Percentiles rank a stretch among this genome's conserved stretches.
Evolutionary conservation across 1,140 invertebrate genomes (phyloP).

Genomic region (Scaptodrosophila lebanonensis): DNA sequence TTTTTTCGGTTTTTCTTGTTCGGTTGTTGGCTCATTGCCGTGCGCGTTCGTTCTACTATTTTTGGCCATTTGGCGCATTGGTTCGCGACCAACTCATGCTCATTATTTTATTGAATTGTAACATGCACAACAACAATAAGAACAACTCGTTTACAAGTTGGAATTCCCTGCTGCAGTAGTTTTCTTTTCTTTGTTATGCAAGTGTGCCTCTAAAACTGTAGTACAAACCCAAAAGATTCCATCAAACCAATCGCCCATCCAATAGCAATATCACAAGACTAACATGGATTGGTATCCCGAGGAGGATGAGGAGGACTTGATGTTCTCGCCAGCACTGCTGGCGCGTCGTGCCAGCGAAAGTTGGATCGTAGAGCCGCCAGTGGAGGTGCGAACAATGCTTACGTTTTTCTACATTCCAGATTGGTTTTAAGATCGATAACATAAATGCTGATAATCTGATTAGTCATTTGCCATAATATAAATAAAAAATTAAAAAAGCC

Average conservation of each 20-base stretch:
- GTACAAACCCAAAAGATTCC: neutral
- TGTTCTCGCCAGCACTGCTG: conserved; percentile 90
- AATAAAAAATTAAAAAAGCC: no score
- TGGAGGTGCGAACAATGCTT: no score
- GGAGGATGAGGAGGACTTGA: conserved; percentile 88
- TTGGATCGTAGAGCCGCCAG: conserved; percentile 89
- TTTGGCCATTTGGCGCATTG: conserved; percentile 47
- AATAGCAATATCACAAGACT: neutral
- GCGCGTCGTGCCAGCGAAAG: conserved; percentile 89
- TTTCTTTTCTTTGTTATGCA: conserved; percentile 47
- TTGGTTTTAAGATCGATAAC: no score
- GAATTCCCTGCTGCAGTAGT: conserved; percentile 40
- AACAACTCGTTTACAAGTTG: conserved; percentile 68
- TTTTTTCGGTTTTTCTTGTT: conserved; percentile 14
- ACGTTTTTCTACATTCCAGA: no score
- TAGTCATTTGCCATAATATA: no score
- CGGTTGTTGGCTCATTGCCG: conserved; percentile 58
- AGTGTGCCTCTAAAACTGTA: conserved; percentile 18
- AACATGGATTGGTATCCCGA: conserved; percentile 82
- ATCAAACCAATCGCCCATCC: no score
- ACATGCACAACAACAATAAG: conserved; percentile 40
- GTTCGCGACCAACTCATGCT: conserved; percentile 6
- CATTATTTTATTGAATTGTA: no score
- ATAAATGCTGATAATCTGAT: no score
- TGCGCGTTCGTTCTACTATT: conserved; percentile 53